Percentiles rank a stretch among this genome's conserved stretches.
Evolutionary conservation across 2,113 vertebrate genomes (phyloP).

Genomic region (Hyperoodon ampullatus): DNA sequence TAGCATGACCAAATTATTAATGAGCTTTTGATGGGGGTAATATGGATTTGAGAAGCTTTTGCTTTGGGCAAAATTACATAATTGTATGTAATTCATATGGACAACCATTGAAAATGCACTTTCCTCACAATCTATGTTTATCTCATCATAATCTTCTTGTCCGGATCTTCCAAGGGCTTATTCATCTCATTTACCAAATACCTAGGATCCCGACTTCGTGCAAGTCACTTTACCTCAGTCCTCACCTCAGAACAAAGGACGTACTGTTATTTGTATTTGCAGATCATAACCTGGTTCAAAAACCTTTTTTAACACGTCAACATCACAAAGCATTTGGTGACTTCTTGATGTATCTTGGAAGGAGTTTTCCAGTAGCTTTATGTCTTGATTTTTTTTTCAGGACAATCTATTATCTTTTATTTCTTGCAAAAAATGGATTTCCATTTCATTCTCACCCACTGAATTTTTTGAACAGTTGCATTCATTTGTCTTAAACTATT

Average conservation of each 20-base stretch:
- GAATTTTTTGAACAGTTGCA: not conserved
- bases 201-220: not conserved
- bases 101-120: not conserved
- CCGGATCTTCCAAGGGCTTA: accelerated
- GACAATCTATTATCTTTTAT: not conserved
- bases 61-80: not conserved
- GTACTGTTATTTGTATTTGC: not conserved
- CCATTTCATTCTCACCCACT: not conserved
- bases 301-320: accelerated
- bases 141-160: too few species aligned
- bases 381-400: not conserved
- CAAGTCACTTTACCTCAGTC: accelerated
- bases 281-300: not conserved
- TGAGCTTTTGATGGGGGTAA: not conserved
- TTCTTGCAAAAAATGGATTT: not conserved
- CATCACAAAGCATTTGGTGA: accelerated
- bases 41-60: not conserved
- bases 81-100: not conserved
- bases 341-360: not conserved
- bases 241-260: not conserved
- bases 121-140: not conserved
- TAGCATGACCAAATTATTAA: not conserved
- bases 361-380: not conserved
- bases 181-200: not conserved
- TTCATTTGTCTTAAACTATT: too few species aligned